Base-by-base conservation (phyloP, 2,888 invertebrate species). In the Calameuta pallipes region DNA sequence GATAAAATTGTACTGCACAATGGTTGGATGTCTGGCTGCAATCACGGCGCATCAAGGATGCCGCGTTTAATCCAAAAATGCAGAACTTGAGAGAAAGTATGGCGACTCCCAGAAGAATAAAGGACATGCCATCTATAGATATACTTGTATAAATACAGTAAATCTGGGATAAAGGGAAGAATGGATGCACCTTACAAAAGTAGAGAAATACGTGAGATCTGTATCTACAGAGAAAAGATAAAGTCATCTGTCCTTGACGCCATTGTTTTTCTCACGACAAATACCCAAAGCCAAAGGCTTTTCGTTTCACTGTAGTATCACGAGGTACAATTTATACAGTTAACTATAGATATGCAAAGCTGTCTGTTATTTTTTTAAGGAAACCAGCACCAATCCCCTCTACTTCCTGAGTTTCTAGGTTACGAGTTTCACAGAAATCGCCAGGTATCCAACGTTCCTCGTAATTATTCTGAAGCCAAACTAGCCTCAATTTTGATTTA, bases 11-110 rank as follows among this genome's bases (percentile, higher is more conserved):
- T 9, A 23, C 23, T 23, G 56, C 2, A 23, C 56, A 56, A 23
- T 2, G 56, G 56, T 15, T 56, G 23, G 23, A 56, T 56, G 56
- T 56, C 56, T 56, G 56, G 69, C 56, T 37, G 76, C 80, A 79
- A 80, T 83, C 80, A 80, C 74, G 75, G 76, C 33, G 80, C 81
- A 79, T 81, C 83, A 82, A 73, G 75, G 76, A 69, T 9, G 15
- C 34, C 73, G 75, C 75, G 76, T 76, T 80, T 80, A 80, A 81
- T 78, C 80, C 79, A 78, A 74, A 78, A 81, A 78, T 80, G 78
- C 69, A 41, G 68, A 23, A 56, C 69, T 41, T 41, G 76, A 74
- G 70, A 70, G 13, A 71, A 71, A 34, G 34, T 71, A 71, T 30
- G 71, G 71, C 12, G 0, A 23, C 3, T 71, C 34, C 30, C 11